Percentiles rank a stretch among this genome's conserved stretches.
Evolutionary conservation across 2,113 vertebrate species (phyloP).

Genomic region (Neotragus pygmaeus): DNA sequence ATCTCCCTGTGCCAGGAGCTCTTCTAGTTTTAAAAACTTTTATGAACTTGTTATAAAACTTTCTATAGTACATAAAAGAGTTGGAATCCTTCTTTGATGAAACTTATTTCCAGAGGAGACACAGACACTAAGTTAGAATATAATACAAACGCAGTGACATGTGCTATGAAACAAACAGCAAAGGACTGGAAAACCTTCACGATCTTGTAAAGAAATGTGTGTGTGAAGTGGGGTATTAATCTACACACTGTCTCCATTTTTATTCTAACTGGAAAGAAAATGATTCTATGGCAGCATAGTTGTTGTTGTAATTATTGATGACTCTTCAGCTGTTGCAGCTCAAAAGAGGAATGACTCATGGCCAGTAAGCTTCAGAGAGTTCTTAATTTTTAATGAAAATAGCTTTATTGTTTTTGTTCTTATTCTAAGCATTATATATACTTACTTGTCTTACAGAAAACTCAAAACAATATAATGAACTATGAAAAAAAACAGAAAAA

Average conservation of each 20-base stretch:
- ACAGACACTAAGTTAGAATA: background rate
- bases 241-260: background rate
- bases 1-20: background rate
- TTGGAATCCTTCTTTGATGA: background rate
- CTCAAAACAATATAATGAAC: background rate
- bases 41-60: background rate
- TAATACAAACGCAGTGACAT: background rate
- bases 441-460: background rate
- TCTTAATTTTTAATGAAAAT: background rate
- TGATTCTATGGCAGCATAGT: accelerated
- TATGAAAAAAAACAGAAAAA: background rate
- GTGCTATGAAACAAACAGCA: background rate
- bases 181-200: background rate
- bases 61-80: background rate
- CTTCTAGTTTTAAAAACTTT: background rate
- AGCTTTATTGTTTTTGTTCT: background rate
- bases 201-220: background rate
- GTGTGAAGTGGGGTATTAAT: background rate
- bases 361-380: background rate
- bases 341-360: background rate
- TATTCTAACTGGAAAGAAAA: background rate
- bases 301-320: background rate
- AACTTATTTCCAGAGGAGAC: background rate
- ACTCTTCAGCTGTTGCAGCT: background rate
- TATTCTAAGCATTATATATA: background rate